Evolutionary conservation across 2,113 vertebrate genomes (phyloP), one percentile per base, ranked within the genome.

Genomic region (Otocyon megalotis): DNA sequence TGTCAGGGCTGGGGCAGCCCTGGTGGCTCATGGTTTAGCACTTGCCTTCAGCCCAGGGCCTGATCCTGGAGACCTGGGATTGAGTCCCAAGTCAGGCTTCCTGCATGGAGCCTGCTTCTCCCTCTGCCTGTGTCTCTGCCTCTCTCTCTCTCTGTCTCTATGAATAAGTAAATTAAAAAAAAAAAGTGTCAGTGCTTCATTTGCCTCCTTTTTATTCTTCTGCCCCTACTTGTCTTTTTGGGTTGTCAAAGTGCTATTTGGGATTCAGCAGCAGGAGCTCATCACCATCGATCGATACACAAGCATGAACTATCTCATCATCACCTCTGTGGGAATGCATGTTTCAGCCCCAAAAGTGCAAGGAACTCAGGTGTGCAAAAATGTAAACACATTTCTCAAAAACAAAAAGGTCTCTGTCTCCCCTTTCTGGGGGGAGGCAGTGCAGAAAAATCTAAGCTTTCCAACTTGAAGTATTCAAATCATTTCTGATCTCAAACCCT

Each of bases 321-420:
- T 85, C 80, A 85, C 62, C 80, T 37, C 32, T 54, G 19, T 32
- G 11, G 26, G 16, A 43, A 30, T 24, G 37, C 54, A 62, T 22
- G 30, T 28, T 87, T 92, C 19, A 71, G 43, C 65, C 54, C 22
- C 16, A 60, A 67, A 22, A 48, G 8, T 53, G 20, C 63, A 94
- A 90, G 53, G 83, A 91, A 92, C 50, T 67, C 32, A 11, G 19
- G 20, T 81, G n/a, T 92, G 16, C 54, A 81, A 95, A 95, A 80
- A 53, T 74, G 63, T 81, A 95, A 60, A 81, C 37, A 63, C 65
- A 54, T n/a, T 72, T 81, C 54, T 88, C 63, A 87, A 43, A 80
- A 94, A 85, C 28, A 3, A 74, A 83, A 65, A 85, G 35, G 69
- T 72, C 32, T 67, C 76, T 28, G 56, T 48, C 76, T 79, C 50